A percentile compares a stretch with the other conserved stretches of the same genome.
Evolutionary conservation across 92 coral and sea anemone genomes (phyloP).

Genomic region (Zoanthus gigantus): DNA sequence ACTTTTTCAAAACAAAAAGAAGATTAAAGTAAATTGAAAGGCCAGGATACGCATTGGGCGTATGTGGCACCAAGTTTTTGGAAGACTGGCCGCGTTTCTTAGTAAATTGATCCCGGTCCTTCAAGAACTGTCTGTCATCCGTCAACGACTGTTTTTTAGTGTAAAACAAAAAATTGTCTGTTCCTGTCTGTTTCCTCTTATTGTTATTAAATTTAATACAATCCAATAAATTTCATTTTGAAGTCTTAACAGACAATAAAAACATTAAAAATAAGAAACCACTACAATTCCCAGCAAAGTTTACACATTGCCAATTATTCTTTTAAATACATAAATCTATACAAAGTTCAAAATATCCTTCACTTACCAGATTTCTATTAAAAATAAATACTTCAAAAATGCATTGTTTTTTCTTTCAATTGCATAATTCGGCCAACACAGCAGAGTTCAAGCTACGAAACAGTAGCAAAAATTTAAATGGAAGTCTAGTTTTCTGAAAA

Average conservation of each 20-base stretch:
- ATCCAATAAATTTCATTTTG: neutral
- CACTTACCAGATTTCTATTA: slow-evolving; percentile 16
- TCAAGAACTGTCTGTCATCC: slow-evolving; percentile 2
- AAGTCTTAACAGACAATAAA: neutral
- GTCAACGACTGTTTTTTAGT: neutral
- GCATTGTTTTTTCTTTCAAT: neutral
- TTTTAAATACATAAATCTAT: slow-evolving; percentile 46
- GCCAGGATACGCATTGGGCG: no score
- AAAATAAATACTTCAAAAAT: slow-evolving; percentile 43
- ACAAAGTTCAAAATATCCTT: slow-evolving; percentile 51
- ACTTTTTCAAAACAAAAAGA: no score
- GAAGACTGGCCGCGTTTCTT: neutral
- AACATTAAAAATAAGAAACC: slow-evolving; percentile 19
- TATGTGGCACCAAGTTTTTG: no score
- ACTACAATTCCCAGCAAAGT: neutral
- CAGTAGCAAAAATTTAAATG: slow-evolving; percentile 5
- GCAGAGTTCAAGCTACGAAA: slow-evolving; percentile 38
- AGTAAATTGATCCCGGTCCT: neutral
- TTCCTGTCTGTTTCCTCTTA: no score
- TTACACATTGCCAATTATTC: neutral
- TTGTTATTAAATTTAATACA: neutral
- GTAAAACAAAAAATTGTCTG: no score
- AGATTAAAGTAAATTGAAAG: no score
- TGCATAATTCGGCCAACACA: slow-evolving; percentile 24
- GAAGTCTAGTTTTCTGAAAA: neutral